phyloP scores from a whole-genome alignment of 1,140 invertebrate genomes.

The Caenorhabditis latens region DNA sequence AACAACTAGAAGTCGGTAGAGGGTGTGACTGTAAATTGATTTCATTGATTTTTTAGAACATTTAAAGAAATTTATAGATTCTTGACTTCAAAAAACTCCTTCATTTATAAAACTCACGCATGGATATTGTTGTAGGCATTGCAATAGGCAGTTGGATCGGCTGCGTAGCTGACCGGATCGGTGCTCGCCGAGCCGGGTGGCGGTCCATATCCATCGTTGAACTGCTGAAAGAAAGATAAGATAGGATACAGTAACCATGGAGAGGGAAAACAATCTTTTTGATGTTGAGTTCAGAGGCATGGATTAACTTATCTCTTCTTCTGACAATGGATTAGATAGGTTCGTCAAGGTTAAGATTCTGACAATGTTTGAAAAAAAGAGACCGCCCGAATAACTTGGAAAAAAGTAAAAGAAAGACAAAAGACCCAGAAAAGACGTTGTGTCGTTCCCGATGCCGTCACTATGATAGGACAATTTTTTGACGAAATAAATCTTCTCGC shows the following conservation, averaged over 20 bases:
- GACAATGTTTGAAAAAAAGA: no score
- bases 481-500: constrained; percentile 48
- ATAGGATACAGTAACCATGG: not conserved
- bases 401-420: not conserved
- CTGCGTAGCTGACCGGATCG: constrained; percentile 22
- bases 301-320: not conserved
- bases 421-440: not conserved
- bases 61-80: no score
- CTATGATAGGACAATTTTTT: constrained; percentile 4
- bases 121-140: constrained; percentile 68
- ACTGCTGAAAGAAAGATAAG: constrained; percentile 58
- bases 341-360: no score
- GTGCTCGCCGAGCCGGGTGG: constrained; percentile 55
- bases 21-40: constrained; percentile 86
- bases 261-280: not conserved
- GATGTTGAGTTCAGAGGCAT: not conserved
- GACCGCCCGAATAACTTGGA: not conserved
- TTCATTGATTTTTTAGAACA: not conserved
- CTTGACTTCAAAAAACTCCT: not conserved
- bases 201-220: constrained; percentile 65
- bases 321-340: no score
- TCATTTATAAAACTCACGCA: constrained; percentile 59
- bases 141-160: constrained; percentile 56
- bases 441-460: not conserved
- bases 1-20: constrained; percentile 96